Evolutionary conservation across 2,113 vertebrate genomes (phyloP).

Genomic region (Hippocampus guttulatus): DNA sequence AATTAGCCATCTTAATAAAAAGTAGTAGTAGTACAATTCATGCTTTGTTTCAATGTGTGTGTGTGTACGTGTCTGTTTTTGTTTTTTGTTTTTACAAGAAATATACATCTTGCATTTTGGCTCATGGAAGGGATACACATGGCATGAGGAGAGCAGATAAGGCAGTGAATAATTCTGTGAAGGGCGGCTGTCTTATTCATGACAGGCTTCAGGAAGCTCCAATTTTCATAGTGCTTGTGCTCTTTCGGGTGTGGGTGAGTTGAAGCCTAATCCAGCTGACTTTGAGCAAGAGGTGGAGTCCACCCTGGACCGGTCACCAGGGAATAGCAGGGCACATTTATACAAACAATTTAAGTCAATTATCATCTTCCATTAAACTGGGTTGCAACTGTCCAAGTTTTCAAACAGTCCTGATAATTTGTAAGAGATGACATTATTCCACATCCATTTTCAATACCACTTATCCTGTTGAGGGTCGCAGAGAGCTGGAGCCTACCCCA

Average conservation of each 20-base stretch:
- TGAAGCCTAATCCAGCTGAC: no score
- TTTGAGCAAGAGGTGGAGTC: no score
- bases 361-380: not conserved
- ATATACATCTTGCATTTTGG: constrained; percentile 13
- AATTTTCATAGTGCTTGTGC: no score
- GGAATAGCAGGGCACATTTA: not conserved
- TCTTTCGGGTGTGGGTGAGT: no score
- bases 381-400: not conserved
- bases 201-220: not conserved
- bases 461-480: not conserved
- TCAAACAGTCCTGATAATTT: not conserved
- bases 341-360: no score
- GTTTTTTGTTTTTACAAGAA: not conserved
- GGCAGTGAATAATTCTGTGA: not conserved
- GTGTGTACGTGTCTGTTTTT: no score
- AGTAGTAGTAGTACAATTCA: not conserved
- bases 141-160: not conserved
- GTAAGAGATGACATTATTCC: not conserved
- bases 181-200: not conserved
- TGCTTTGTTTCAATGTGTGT: not conserved
- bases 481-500: not conserved
- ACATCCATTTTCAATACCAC: not conserved
- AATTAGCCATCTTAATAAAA: constrained; percentile 22
- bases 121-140: not conserved
- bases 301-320: no score